Evolutionary conservation across 92 coral and sea anemone species (phyloP).

Genomic region (Palythoa grandis): DNA sequence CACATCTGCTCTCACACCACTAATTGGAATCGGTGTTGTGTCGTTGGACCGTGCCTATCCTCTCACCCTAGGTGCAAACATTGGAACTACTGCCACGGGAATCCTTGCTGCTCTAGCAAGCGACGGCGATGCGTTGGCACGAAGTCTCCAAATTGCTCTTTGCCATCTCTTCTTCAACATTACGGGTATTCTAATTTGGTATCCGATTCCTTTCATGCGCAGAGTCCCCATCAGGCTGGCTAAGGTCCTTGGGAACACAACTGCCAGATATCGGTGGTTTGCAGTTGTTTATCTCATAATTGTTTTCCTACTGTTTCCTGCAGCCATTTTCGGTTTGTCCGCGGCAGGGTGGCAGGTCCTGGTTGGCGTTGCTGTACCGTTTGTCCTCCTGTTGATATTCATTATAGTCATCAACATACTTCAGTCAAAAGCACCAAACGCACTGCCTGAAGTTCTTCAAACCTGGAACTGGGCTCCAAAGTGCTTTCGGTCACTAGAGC

Average conservation of each 20-base stretch:
- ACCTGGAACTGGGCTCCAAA: slow-evolving; percentile 44
- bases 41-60: slow-evolving; percentile 38
- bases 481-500: slow-evolving; percentile 18
- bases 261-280: slow-evolving; percentile 44
- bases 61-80: slow-evolving; percentile 38
- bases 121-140: slow-evolving; percentile 1
- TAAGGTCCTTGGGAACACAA: slow-evolving; percentile 39
- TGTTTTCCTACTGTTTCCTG: slow-evolving; percentile 18
- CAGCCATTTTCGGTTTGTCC: slow-evolving; percentile 31
- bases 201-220: slow-evolving; percentile 40
- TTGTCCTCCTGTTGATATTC: background rate
- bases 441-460: slow-evolving; percentile 10
- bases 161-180: slow-evolving; percentile 44
- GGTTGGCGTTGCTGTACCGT: slow-evolving; percentile 10
- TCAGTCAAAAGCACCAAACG: background rate
- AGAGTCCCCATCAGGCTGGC: slow-evolving; percentile 20
- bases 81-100: slow-evolving; percentile 42
- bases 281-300: slow-evolving; percentile 31
- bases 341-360: slow-evolving; percentile 41
- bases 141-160: slow-evolving; percentile 23
- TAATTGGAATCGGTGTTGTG: slow-evolving; percentile 31
- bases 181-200: slow-evolving; percentile 34
- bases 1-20: slow-evolving; percentile 81
- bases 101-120: slow-evolving; percentile 73
- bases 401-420: slow-evolving; percentile 16